Evolutionary conservation across 2,888 invertebrate species (phyloP).

Genomic region (Rotaria sp.): DNA sequence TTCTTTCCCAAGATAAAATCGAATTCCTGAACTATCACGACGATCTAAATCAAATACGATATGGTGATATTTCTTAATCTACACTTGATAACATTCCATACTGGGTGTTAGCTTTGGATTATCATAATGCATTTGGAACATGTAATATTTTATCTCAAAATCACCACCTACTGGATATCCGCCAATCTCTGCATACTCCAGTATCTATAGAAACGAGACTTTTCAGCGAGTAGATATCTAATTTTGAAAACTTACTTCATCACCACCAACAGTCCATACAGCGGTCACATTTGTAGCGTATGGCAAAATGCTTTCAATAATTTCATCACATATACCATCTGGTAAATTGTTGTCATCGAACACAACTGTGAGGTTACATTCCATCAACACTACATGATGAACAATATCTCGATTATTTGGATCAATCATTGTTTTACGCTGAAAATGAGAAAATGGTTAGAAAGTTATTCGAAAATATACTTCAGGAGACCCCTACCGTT

Average conservation of each 20-base stretch:
- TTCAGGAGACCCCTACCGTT: too few species aligned
- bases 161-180: conserved; percentile 35
- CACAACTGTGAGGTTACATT: neutral
- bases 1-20: conserved; percentile 21
- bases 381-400: conserved; percentile 32
- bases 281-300: conserved; percentile 16
- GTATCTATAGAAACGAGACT: neutral
- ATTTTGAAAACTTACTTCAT: neutral
- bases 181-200: neutral
- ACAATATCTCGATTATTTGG: too few species aligned
- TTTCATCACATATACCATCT: neutral
- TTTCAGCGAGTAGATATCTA: neutral
- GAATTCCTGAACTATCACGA: neutral
- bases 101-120: conserved; percentile 14
- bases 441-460: too few species aligned
- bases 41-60: neutral
- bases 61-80: neutral
- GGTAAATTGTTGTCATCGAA: conserved; percentile 14
- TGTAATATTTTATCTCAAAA: too few species aligned
- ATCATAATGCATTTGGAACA: too few species aligned
- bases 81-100: neutral
- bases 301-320: neutral
- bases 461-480: too few species aligned
- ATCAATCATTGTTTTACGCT: too few species aligned
- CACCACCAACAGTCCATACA: conserved; percentile 34